Conservation (phyloP, 2,113 vertebrate species). For the Gnathonemus echidnorhynchus region DNA sequence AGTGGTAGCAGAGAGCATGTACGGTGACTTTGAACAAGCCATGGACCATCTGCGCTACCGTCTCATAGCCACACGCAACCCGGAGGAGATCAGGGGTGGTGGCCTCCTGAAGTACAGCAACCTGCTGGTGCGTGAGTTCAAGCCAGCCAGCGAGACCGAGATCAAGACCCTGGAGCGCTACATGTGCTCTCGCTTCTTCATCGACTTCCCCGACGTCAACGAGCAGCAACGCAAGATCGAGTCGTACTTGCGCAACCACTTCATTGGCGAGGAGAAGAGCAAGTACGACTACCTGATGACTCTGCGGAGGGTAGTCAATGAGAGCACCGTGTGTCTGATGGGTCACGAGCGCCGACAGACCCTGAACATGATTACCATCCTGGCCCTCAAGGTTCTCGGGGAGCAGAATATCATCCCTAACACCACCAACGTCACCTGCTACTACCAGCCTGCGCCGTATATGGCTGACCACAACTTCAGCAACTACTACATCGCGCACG, state of each 20-base stretch:
- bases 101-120: constrained; percentile 94
- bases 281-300: constrained; percentile 97
- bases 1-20: constrained; percentile 90
- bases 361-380: constrained; percentile 87
- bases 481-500: constrained; percentile 77
- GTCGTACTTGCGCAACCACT: constrained; percentile 91
- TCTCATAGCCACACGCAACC: constrained; percentile 85
- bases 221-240: constrained; percentile 93
- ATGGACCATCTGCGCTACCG: constrained; percentile 83
- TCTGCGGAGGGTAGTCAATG: constrained; percentile 76
- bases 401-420: constrained; percentile 90
- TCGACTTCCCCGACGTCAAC: constrained; percentile 87
- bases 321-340: constrained; percentile 95
- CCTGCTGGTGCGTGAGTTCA: constrained; percentile 84
- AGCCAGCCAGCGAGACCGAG: constrained; percentile 77
- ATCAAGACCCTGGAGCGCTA: constrained; percentile 91
- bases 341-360: constrained; percentile 80
- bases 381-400: constrained; percentile 86
- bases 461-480: constrained; percentile 77
- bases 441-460: constrained; percentile 88
- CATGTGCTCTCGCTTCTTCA: constrained; percentile 98
- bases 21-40: constrained; percentile 83
- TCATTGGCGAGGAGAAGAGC: constrained; percentile 88
- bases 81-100: constrained; percentile 89
- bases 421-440: constrained; percentile 83